These are phyloP conservation scores for Bradysia coprophila DNA, from an alignment of 1,140 invertebrate genomes.

Conservation along the genomic window DNA sequence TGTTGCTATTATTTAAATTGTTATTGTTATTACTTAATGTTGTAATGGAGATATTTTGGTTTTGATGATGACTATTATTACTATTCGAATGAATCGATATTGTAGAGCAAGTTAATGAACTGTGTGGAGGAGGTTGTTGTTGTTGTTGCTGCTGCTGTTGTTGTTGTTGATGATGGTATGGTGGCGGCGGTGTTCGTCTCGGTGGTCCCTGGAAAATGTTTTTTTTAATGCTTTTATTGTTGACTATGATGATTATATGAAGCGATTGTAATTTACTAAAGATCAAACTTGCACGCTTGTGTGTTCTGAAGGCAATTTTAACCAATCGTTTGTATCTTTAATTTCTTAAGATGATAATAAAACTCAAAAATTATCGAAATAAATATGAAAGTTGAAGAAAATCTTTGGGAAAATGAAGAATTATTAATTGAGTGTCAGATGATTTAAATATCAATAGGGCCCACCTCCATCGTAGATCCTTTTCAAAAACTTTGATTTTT, in stretches of 20 bases:
- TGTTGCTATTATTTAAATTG: background rate
- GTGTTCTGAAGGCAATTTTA: background rate
- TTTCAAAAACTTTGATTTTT: too few species aligned
- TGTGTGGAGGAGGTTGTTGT: conserved; percentile 4
- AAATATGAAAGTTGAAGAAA: too few species aligned
- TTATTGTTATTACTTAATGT: conserved; percentile 1
- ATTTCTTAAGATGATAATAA: too few species aligned
- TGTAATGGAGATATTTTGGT: conserved; percentile 1
- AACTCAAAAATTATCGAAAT: too few species aligned
- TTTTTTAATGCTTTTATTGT: background rate
- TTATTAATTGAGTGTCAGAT: too few species aligned
- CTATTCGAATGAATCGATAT: background rate
- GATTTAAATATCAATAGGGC: too few species aligned
- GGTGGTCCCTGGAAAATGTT: background rate
- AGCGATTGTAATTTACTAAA: conserved; percentile 1
- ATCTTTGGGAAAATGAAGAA: too few species aligned
- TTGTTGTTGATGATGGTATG: conserved; percentile 8
- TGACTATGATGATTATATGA: background rate
- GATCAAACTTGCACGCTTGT: too few species aligned
- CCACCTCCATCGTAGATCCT: too few species aligned
- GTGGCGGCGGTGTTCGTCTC: conserved; percentile 7
- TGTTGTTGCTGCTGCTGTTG: conserved; percentile 8
- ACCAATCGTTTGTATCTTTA: too few species aligned
- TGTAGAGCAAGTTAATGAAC: background rate
- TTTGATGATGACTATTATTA: background rate